Base-by-base conservation (phyloP, 2,888 invertebrate species). In the Drosophila eohydei region DNA sequence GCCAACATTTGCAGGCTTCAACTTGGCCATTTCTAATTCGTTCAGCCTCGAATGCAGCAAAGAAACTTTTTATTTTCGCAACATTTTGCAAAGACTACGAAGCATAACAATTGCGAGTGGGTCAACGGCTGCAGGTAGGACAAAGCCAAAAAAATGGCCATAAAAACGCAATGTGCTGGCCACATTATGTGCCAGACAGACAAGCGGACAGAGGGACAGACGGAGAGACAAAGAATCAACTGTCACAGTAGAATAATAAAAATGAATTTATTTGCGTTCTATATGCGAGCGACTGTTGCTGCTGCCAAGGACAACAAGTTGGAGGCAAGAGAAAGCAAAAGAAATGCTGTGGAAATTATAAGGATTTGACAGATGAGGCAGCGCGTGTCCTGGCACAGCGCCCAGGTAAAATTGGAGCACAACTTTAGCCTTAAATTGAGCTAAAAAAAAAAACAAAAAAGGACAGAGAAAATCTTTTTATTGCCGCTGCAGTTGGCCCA, bases 331-430 rank as follows among this genome's bases (percentile, higher is more conserved):
- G 38, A 1, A n/a, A 21, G 21, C 1, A 21, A 1, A 46, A 38
- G 8, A 57, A 73, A 50, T 50, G 12, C 54, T 26, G 67, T 38
- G 44, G 67, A 87, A 85, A 88, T 89, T 88, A 78, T 88, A 73
- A 58, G 89, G 71, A 88, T 85, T 78, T 88, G 85, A 86, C 86
- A 89, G 86, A 83, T 87, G 83, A 83, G 87, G 71, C 63, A 66
- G 59, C 57, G 32, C 26, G 21, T 36, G 36, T 63, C 59, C 68
- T 81, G 78, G 78, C 81, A 66, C 36, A 41, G 62, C 41, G 73
- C 81, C 78, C 77, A 76, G 80, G 77, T 80, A 52, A 57, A 62
- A 75, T 40, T 72, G 68, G 72, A 69, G 81, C 78, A 72, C 28
- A 60, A 68, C 58, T 60, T 77, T 64, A 71, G 72, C 72, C 64